Evolutionary conservation across 2,113 vertebrate species (phyloP).

Genomic region (Anguilla rostrata): DNA sequence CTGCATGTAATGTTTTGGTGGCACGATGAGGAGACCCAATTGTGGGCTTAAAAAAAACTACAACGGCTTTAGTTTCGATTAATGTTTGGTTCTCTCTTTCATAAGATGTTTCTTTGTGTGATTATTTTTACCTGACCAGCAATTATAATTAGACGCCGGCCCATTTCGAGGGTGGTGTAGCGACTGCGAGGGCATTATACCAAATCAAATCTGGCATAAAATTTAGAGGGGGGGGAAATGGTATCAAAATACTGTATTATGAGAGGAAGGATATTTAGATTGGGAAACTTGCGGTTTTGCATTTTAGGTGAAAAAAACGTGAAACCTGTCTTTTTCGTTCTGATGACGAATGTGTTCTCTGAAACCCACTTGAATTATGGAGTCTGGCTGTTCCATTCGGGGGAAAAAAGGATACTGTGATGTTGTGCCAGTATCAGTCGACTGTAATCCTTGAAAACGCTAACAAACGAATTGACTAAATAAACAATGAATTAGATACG

Average conservation of each 20-base stretch:
- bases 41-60: slow-evolving; percentile 1
- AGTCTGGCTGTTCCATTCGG: slow-evolving; percentile 39
- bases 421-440: slow-evolving; percentile 46
- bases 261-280: not conserved
- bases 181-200: not conserved
- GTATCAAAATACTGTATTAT: not conserved
- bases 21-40: not conserved
- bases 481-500: not conserved
- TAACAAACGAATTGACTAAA: not conserved
- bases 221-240: not conserved
- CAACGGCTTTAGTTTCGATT: not conserved
- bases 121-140: slow-evolving; percentile 6
- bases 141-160: not conserved
- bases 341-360: slow-evolving; percentile 58
- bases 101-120: slow-evolving; percentile 3
- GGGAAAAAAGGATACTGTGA: slow-evolving; percentile 50
- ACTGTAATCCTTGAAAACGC: not conserved
- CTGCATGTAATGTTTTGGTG: not conserved
- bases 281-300: not conserved
- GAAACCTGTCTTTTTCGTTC: slow-evolving; percentile 46
- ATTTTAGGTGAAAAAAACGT: not conserved
- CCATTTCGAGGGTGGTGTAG: not conserved
- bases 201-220: not conserved
- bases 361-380: slow-evolving; percentile 42
- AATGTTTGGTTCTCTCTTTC: not conserved